A percentile compares a stretch with the other conserved stretches of the same genome.
These are phyloP conservation scores for Drosophila mimetica DNA, from an alignment of 2,888 invertebrate species.

Conservation along the genomic window DNA sequence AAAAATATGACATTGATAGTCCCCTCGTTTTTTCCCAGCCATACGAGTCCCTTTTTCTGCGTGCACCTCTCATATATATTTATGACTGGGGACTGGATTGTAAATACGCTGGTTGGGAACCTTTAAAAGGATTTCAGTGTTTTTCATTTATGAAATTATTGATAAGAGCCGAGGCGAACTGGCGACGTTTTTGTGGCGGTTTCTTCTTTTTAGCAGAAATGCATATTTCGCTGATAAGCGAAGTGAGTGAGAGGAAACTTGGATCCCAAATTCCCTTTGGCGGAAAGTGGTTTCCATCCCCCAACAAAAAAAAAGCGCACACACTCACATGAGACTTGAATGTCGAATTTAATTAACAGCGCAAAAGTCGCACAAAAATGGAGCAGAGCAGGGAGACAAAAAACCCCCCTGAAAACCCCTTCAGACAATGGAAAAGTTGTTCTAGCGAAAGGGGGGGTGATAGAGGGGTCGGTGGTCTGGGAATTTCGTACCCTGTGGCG, in stretches of 20 bases:
- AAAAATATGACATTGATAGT: conserved; percentile 72
- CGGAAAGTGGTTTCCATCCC: conserved; percentile 45
- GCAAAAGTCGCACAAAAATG: conserved; percentile 53
- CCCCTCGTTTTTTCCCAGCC: conserved; percentile 17
- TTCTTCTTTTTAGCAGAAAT: conserved; percentile 40
- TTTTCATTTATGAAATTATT: conserved; percentile 79
- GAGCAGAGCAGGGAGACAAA: conserved; percentile 29
- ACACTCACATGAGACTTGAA: conserved; percentile 30
- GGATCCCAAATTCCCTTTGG: conserved; percentile 44
- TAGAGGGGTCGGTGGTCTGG: conserved; percentile 24
- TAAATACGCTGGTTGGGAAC: conserved; percentile 18
- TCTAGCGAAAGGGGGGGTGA: conserved; percentile 11
- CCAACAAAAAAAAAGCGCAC: neutral
- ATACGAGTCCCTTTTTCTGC: conserved; percentile 36
- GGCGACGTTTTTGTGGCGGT: conserved; percentile 38
- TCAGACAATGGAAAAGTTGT: conserved; percentile 43
- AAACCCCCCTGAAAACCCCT: conserved; percentile 27
- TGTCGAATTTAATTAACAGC: conserved; percentile 78
- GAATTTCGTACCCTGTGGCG: conserved; percentile 57
- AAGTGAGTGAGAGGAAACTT: conserved; percentile 18
- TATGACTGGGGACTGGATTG: conserved; percentile 53
- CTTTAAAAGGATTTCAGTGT: conserved; percentile 78
- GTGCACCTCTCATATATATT: conserved; percentile 53
- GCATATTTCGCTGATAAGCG: conserved; percentile 57
- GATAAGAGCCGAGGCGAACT: conserved; percentile 56